Evolutionary conservation across 1,140 invertebrate genomes (phyloP), one percentile per base, ranked within the genome.

Genomic region (Hesperophylax magnus): DNA sequence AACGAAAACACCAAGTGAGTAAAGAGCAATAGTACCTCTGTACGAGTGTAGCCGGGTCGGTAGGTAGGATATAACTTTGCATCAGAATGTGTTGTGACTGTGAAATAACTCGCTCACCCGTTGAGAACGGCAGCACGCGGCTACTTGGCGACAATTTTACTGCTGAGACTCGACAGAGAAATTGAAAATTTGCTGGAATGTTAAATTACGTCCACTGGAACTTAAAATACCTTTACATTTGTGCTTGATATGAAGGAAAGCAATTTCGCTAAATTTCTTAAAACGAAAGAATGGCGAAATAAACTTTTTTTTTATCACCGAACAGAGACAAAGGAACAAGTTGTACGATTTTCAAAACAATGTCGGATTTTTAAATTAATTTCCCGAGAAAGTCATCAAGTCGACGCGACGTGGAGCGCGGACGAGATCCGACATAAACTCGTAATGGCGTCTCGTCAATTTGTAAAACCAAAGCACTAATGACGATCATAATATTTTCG

Each of bases 391-490:
- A 18, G 34, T 24, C 27, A 22, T 22, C 31, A 72, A 47, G 18
- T 7, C 34, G 39, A n/a, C 24, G 56, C 53, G 24, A 14, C 14
- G 15, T 34, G 72, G 27, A 60, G 72, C 24, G 72, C 22, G 53
- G 72, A 69, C 22, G 31, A 75, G 56, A 63, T 27, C 39, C 39
- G 63, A 79, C 63, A 60, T n/a, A 56, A 74, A 60, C 72, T 79
- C 39, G 39, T 22, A 60, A 79, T 60, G 56, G 78, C 69, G 54
- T n/a, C 76, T 27, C 78, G 65, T 72, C 78, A 79, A 72, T 67
- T 78, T 78, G 76, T 65, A n/a, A 65, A 22, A 74, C 78, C 56
- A 22, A 72, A 72, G 52, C 53, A 60, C 54, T 75, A 75, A 75
- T 58, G 72, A 75, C 56, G 72, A 58, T 47, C 39, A 14, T 75